Percentiles rank a stretch among this genome's conserved stretches.
phyloP scores from a whole-genome alignment of 30 jellyfish, hydroid and myxozoan genomes.

The Phacellophora camtschatica region DNA sequence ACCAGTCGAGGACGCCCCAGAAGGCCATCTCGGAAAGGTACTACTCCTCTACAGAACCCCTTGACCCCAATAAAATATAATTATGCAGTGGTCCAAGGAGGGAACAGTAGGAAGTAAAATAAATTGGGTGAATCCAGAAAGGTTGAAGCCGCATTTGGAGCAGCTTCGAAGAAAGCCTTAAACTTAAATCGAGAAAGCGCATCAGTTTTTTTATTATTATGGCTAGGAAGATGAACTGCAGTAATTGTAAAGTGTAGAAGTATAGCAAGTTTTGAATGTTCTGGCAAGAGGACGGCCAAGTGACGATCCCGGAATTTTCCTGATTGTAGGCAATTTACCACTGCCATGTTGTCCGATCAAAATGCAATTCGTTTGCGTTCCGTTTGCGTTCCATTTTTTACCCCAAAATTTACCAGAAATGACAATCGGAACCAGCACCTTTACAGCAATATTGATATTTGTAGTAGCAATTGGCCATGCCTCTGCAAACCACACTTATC shows the following conservation, averaged over 20 bases:
- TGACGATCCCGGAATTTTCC: slow-evolving; percentile 24
- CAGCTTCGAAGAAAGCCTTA: not conserved
- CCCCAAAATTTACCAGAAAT: slow-evolving; percentile 30
- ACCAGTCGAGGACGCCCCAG: too few species aligned
- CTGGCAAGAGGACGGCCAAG: slow-evolving; percentile 11
- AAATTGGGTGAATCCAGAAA: not conserved
- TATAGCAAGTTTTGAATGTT: not conserved
- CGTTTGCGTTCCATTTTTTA: not conserved
- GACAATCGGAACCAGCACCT: slow-evolving; percentile 36
- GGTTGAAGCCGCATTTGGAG: slow-evolving; percentile 1
- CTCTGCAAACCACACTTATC: not conserved
- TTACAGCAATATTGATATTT: not conserved
- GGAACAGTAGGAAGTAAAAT: not conserved
- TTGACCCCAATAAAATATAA: too few species aligned
- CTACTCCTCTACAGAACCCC: too few species aligned
- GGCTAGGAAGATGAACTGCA: slow-evolving; percentile 11
- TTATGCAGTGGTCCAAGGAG: not conserved
- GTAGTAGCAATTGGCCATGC: not conserved
- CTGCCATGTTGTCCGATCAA: slow-evolving; percentile 8
- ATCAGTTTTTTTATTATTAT: not conserved
- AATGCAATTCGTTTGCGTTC: not conserved
- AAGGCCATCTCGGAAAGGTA: too few species aligned
- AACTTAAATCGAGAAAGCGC: slow-evolving; percentile 10
- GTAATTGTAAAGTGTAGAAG: not conserved
- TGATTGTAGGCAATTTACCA: not conserved